These are phyloP conservation scores for Linnaemya vulpina DNA, from an alignment of 2,888 invertebrate genomes.

Conservation along the genomic window DNA sequence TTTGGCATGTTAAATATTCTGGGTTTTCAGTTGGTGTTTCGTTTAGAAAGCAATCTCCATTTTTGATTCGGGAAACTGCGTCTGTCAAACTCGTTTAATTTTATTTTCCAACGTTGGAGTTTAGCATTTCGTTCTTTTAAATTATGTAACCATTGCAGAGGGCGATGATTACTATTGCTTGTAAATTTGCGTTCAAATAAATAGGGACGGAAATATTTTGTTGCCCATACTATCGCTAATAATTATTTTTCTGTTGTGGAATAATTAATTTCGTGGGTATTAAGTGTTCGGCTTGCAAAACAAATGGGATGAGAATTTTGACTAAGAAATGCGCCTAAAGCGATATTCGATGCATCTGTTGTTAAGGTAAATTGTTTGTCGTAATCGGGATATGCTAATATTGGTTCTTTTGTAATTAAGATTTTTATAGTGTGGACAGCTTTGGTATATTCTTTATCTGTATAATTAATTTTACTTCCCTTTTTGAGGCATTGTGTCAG, in stretches of 20 bases:
- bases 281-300: constrained; percentile 24
- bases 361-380: constrained; percentile 65
- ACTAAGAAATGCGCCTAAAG: constrained; percentile 63
- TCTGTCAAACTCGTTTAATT: constrained; percentile 40
- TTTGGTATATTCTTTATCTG: no score
- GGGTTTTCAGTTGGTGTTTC: no score
- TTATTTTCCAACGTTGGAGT: constrained; percentile 40
- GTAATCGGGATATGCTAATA: constrained; percentile 66
- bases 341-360: constrained; percentile 67
- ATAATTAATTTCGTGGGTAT: constrained; percentile 6
- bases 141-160: constrained; percentile 26
- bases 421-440: constrained; percentile 57
- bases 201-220: constrained; percentile 14
- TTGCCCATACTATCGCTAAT: no score
- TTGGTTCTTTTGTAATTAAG: constrained; percentile 34
- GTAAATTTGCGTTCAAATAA: constrained; percentile 4
- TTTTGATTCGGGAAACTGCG: constrained; percentile 21
- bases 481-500: no score
- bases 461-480: no score
- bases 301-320: constrained; percentile 6
- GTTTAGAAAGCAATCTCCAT: not conserved
- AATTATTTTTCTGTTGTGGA: no score
- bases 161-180: constrained; percentile 2
- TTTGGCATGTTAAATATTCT: not conserved
- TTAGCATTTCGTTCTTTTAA: constrained; percentile 32